Percentiles rank a stretch among this genome's conserved stretches.
Evolutionary conservation across 2,888 invertebrate species (phyloP).

Genomic region (Phengaris alcon): DNA sequence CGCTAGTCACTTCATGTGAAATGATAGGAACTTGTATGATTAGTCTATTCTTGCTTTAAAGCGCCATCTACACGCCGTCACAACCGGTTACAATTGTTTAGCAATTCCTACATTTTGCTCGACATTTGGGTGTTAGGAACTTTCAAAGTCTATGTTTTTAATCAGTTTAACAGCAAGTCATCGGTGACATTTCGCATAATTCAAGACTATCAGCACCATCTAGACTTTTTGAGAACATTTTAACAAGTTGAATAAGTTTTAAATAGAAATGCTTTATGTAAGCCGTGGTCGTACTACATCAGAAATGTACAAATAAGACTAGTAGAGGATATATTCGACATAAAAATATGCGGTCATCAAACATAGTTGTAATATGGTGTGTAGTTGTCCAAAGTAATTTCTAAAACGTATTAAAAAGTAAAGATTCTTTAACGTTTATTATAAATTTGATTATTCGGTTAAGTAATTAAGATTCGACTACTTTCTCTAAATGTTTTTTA

Average conservation of each 20-base stretch:
- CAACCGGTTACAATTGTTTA: not conserved
- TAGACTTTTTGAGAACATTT: not conserved
- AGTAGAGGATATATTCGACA: constrained; percentile 13
- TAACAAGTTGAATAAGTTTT: too few species aligned
- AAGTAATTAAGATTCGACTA: too few species aligned
- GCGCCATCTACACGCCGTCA: not conserved
- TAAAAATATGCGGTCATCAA: constrained; percentile 13
- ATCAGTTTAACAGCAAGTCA: not conserved
- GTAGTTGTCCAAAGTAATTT: not conserved
- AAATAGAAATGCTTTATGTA: not conserved
- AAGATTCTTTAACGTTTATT: too few species aligned
- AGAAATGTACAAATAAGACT: constrained; percentile 21
- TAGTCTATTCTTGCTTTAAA: not conserved
- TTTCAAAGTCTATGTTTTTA: not conserved
- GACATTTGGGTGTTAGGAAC: not conserved
- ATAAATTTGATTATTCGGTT: too few species aligned
- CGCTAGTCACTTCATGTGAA: too few species aligned
- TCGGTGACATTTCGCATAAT: too few species aligned
- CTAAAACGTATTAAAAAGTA: not conserved
- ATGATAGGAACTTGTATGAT: too few species aligned
- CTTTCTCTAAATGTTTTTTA: too few species aligned
- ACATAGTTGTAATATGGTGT: not conserved
- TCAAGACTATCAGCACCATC: not conserved
- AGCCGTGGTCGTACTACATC: not conserved
- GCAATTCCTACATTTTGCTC: not conserved